phyloP scores from a whole-genome alignment of 1,140 invertebrate genomes.

The Sminthurinus signatus region DNA sequence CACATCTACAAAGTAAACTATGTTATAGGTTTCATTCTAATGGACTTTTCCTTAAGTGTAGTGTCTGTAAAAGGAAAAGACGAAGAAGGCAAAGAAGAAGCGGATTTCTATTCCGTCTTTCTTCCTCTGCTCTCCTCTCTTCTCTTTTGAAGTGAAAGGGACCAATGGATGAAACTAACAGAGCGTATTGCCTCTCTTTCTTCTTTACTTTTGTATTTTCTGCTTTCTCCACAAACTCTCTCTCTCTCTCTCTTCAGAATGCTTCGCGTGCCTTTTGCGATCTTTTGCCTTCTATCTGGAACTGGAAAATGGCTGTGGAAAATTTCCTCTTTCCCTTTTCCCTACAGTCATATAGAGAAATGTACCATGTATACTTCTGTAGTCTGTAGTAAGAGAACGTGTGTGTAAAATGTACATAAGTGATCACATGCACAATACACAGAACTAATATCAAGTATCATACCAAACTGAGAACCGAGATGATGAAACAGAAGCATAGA shows the following conservation, averaged over 20 bases:
- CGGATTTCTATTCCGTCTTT: no score
- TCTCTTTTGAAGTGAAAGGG: neutral
- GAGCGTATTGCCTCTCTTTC: no score
- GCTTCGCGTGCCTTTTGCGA: conserved; percentile 33
- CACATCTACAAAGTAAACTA: conserved; percentile 35
- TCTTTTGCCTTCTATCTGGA: conserved; percentile 27
- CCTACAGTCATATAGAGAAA: neutral
- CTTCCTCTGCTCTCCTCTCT: neutral
- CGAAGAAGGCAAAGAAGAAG: neutral
- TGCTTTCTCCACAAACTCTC: conserved; percentile 5
- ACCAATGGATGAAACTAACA: no score
- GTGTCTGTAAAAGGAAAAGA: neutral
- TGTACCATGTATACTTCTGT: no score
- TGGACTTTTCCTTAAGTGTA: conserved; percentile 41
- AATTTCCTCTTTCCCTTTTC: conserved; percentile 30
- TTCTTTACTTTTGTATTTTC: no score
- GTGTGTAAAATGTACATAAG: no score
- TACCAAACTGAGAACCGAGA: neutral
- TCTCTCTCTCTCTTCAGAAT: conserved; percentile 11
- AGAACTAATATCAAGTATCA: no score
- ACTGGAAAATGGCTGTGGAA: conserved; percentile 38
- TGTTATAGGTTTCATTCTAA: conserved; percentile 40
- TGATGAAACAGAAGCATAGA: no score
- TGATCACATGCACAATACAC: no score
- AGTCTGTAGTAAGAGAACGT: no score